Evolutionary conservation across 92 coral and sea anemone genomes (phyloP).

Genomic region (Pocillopora grandis): DNA sequence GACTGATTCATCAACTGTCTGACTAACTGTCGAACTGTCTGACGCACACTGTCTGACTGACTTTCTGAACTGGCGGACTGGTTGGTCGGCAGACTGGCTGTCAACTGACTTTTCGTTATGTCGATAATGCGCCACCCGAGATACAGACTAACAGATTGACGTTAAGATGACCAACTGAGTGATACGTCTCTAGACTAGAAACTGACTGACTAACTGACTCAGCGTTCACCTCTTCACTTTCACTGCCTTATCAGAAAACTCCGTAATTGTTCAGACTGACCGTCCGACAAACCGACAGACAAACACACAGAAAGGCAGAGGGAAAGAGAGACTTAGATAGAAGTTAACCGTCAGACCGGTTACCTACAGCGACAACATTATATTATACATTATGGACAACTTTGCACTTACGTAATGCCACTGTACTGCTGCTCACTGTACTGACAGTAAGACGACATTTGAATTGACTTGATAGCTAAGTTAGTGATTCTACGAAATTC

Average conservation of each 20-base stretch:
- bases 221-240: neutral
- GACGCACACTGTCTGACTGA: neutral
- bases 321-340: neutral
- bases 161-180: neutral
- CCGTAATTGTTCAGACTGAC: neutral
- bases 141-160: conserved; percentile 16
- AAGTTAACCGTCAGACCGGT: neutral
- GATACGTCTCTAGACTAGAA: too few species aligned
- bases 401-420: too few species aligned
- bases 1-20: neutral
- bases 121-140: neutral
- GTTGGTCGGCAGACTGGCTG: conserved; percentile 8
- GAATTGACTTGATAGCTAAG: too few species aligned
- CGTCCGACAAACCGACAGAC: conserved; percentile 9
- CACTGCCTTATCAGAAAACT: too few species aligned
- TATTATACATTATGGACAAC: too few species aligned
- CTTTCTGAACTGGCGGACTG: conserved; percentile 3
- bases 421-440: too few species aligned
- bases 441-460: too few species aligned
- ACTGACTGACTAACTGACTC: neutral
- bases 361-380: too few species aligned
- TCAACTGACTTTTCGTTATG: neutral
- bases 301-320: neutral
- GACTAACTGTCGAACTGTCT: conserved; percentile 13
- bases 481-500: too few species aligned